These are phyloP conservation scores for Brassicogethes aeneus DNA, from an alignment of 2,888 invertebrate genomes.

Conservation along the genomic window DNA sequence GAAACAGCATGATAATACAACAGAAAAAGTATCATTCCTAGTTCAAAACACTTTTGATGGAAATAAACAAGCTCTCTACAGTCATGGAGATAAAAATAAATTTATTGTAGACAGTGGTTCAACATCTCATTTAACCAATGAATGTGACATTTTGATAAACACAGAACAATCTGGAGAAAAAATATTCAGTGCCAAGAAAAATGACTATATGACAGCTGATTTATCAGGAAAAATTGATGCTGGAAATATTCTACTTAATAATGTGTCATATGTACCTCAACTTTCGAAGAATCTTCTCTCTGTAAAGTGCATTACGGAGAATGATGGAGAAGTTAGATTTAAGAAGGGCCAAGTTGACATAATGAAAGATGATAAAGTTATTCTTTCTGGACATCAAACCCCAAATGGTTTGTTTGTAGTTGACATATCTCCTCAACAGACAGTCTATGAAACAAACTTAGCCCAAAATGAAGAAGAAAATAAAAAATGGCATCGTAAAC, in stretches of 20 bases:
- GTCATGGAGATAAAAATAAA: no score
- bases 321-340: slow-evolving; percentile 21
- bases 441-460: slow-evolving; percentile 1
- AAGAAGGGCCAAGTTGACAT: slow-evolving; percentile 15
- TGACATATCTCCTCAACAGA: slow-evolving; percentile 8
- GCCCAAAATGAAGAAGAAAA: no score
- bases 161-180: slow-evolving; percentile 3
- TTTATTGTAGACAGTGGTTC: slow-evolving; percentile 11
- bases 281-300: slow-evolving; percentile 24
- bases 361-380: slow-evolving; percentile 13
- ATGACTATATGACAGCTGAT: slow-evolving; percentile 9
- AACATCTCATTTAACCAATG: slow-evolving; percentile 11
- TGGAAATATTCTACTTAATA: slow-evolving; percentile 12
- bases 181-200: slow-evolving; percentile 13
- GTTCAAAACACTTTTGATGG: no score
- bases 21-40: no score
- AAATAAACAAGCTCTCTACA: no score
- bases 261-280: slow-evolving; percentile 21
- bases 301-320: slow-evolving; percentile 23
- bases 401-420: slow-evolving; percentile 13
- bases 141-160: slow-evolving; percentile 5
- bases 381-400: slow-evolving; percentile 16
- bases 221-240: slow-evolving; percentile 9
- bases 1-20: no score
- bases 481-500: slow-evolving; percentile 8